Evolutionary conservation across 2,888 invertebrate species (phyloP), one percentile per base, ranked within the genome.

Genomic region (Leucozona laternaria): DNA sequence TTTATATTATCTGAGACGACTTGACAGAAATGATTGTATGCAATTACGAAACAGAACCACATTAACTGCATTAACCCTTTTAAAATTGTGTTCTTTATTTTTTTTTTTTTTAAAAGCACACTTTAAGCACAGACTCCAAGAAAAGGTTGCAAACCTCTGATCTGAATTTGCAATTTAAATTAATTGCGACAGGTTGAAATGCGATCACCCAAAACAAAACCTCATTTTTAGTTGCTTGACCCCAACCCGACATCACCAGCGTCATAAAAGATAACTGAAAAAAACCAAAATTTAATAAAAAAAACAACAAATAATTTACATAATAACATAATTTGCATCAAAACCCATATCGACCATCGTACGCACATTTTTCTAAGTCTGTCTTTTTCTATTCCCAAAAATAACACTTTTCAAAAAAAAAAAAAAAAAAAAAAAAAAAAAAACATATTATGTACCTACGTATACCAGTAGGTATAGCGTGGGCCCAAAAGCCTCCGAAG

Each of bases 201-300:
- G 15, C 17, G 50, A 28, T 55, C 62, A 48, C 22, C 45, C 40
- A 40, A 64, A 43, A 28, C 45, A 48, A 20, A n/a, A 22, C 4
- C 68, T 50, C 17, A 43, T 53, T 50, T 22, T 13, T 22, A 77
- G 79, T 82, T 64, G 78, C 20, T 78, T 82, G 78, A 82, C 78
- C 82, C 82, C 22, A 60, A n/a, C 37, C 8, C 20, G 8, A 13
- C 17, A 66, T 10, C 48, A 45, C 11, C 57, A 6, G 17, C 34
- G 15, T 57, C 45, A 28, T 34, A 43, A 40, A 53, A 68, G 25
- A 53, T 53, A 68, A 53, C 22, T 11, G 50, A 53, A 22, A 4
- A 15, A 15, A 20, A 50, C 50, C 22, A 1, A 8, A 13, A 17
- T 31, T 34, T 25, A 28, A 62, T 43, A 48, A 45, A 43, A n/a